These are phyloP conservation scores for Volucella inanis DNA, from an alignment of 2,888 invertebrate species.

Conservation along the genomic window DNA sequence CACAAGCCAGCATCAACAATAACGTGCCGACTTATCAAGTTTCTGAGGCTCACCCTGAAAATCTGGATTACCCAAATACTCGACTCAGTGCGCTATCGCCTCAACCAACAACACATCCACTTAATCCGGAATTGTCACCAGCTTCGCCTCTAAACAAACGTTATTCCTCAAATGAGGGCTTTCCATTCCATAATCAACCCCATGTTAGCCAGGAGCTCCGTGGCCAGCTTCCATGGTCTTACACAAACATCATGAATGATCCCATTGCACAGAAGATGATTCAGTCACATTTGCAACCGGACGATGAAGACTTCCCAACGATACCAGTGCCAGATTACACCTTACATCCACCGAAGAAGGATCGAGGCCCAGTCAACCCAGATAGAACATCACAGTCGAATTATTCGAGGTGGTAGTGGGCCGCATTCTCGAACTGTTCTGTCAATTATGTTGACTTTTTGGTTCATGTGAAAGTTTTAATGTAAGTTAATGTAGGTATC, in stretches of 20 bases:
- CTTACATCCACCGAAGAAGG: constrained; percentile 82
- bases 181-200: constrained; percentile 74
- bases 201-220: constrained; percentile 84
- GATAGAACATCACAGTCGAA: constrained; percentile 40
- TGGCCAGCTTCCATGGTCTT: constrained; percentile 86
- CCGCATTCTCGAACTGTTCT: constrained; percentile 1
- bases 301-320: constrained; percentile 85
- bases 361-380: constrained; percentile 76
- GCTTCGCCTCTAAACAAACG: constrained; percentile 80
- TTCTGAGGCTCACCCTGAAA: constrained; percentile 80
- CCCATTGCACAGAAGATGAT: constrained; percentile 63
- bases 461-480: constrained; percentile 42
- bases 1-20: constrained; percentile 22
- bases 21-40: constrained; percentile 78
- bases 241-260: constrained; percentile 80
- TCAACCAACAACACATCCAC: constrained; percentile 68
- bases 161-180: constrained; percentile 78
- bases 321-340: constrained; percentile 86
- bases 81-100: constrained; percentile 31
- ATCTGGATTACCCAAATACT: constrained; percentile 78
- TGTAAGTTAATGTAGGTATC: constrained; percentile 33
- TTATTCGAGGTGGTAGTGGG: constrained; percentile 63
- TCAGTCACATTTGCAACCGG: constrained; percentile 76
- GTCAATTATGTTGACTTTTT: constrained; percentile 59
- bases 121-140: constrained; percentile 77